A percentile compares a stretch with the other conserved stretches of the same genome.
These are phyloP conservation scores for Leptogaster cylindrica DNA, from an alignment of 2,888 invertebrate species.

Conservation along the genomic window DNA sequence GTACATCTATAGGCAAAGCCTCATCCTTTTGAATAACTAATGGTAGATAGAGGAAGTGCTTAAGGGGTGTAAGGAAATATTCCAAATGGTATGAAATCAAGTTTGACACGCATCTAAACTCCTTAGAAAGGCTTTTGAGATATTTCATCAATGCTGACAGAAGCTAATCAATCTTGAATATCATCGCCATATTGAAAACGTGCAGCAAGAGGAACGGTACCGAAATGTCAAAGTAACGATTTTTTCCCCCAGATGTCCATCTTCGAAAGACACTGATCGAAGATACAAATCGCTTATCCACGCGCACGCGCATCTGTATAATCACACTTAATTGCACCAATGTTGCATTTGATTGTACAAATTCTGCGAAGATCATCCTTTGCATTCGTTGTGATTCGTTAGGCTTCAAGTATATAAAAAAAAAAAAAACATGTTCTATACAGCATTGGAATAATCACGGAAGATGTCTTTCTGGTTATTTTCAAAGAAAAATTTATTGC, in stretches of 20 bases:
- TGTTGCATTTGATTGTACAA: constrained; percentile 30
- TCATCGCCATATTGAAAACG: constrained; percentile 19
- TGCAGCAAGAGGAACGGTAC: constrained; percentile 16
- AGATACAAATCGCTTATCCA: constrained; percentile 18
- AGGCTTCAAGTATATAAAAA: background rate
- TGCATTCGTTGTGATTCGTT: background rate
- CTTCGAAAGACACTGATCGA: background rate
- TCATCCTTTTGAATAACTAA: constrained; percentile 3
- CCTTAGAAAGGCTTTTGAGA: background rate
- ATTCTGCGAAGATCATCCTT: constrained; percentile 28
- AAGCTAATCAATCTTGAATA: constrained; percentile 16
- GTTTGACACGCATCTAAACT: constrained; percentile 22
- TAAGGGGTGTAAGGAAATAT: background rate
- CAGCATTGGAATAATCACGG: background rate
- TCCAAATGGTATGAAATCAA: background rate
- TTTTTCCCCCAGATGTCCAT: background rate
- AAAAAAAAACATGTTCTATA: background rate
- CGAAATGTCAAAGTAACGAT: background rate
- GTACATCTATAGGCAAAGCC: constrained; percentile 5
- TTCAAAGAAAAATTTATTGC: constrained; percentile 31
- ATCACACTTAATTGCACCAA: constrained; percentile 27
- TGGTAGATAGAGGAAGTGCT: background rate
- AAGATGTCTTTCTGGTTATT: constrained; percentile 30
- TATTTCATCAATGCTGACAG: background rate
- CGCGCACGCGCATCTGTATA: constrained; percentile 16